Conservation (phyloP, 2,113 vertebrate genomes). For the Vulpes ferrilata region DNA sequence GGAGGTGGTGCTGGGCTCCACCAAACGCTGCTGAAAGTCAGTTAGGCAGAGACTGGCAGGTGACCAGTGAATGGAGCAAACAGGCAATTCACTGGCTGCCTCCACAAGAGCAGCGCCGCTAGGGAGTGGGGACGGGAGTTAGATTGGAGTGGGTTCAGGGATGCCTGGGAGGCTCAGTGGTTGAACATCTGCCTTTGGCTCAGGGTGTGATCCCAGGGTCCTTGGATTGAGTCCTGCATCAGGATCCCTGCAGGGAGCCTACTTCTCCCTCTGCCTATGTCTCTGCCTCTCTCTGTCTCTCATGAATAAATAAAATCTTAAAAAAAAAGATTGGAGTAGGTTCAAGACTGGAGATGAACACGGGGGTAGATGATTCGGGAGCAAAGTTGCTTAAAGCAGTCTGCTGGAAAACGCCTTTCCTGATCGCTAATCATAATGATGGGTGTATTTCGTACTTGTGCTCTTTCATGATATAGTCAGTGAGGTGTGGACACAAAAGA, state of each 20-base stretch:
- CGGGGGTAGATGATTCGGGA: background rate
- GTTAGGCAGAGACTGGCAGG: background rate
- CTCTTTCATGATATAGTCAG: background rate
- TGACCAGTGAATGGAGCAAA: background rate
- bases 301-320: too few species aligned
- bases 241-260: too few species aligned
- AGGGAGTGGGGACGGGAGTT: background rate
- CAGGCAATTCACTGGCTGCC: accelerated
- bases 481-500: background rate
- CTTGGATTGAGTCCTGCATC: too few species aligned
- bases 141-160: background rate
- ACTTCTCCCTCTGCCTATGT: too few species aligned
- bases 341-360: background rate
- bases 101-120: accelerated
- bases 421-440: background rate
- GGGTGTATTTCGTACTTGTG: background rate
- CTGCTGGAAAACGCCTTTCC: background rate
- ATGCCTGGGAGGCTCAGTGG: too few species aligned
- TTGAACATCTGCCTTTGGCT: too few species aligned
- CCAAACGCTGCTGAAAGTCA: background rate
- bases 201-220: too few species aligned
- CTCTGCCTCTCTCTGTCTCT: too few species aligned
- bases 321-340: too few species aligned
- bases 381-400: background rate
- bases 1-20: accelerated